Percentiles rank a stretch among this genome's conserved stretches.
Evolutionary conservation across 2,888 invertebrate species (phyloP).

Genomic region (Dolichopus griseipennis): DNA sequence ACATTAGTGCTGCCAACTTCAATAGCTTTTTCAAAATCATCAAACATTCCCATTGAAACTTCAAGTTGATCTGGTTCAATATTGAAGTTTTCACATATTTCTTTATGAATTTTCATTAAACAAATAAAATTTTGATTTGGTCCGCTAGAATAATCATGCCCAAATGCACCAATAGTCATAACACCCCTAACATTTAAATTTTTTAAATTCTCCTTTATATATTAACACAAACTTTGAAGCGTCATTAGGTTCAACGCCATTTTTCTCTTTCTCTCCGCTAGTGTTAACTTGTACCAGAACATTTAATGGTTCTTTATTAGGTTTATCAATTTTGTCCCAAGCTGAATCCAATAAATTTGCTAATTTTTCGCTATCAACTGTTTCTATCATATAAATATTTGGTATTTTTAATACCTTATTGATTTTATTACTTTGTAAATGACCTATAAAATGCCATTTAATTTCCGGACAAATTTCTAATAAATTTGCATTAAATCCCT

Average conservation of each 20-base stretch:
- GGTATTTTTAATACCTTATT: conserved; percentile 69
- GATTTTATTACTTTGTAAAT: conserved; percentile 88
- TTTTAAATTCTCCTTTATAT: conserved; percentile 66
- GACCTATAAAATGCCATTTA: conserved; percentile 96
- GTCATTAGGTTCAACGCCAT: conserved; percentile 64
- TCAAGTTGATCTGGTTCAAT: conserved; percentile 55
- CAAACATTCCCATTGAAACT: conserved; percentile 99
- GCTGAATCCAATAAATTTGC: conserved; percentile 69
- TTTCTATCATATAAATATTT: conserved; percentile 77
- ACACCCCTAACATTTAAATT: conserved; percentile 73
- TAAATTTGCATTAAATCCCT: conserved; percentile 60
- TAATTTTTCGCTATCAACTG: conserved; percentile 75
- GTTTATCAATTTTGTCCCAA: conserved; percentile 55
- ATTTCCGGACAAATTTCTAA: conserved; percentile 79
- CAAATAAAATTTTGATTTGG: conserved; percentile 84
- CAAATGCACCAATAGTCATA: conserved; percentile 94
- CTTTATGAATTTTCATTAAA: conserved; percentile 60
- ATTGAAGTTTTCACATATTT: conserved; percentile 58
- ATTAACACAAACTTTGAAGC: conserved; percentile 57
- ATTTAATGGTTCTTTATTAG: conserved; percentile 53
- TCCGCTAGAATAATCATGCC: conserved; percentile 61
- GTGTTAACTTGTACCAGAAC: conserved; percentile 95
- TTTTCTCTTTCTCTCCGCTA: conserved; percentile 86
- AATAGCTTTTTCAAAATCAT: conserved; percentile 93
- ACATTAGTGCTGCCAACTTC: conserved; percentile 89